phyloP scores from a whole-genome alignment of 1,140 invertebrate species.

The Ceratoteleas bidentatus region DNA sequence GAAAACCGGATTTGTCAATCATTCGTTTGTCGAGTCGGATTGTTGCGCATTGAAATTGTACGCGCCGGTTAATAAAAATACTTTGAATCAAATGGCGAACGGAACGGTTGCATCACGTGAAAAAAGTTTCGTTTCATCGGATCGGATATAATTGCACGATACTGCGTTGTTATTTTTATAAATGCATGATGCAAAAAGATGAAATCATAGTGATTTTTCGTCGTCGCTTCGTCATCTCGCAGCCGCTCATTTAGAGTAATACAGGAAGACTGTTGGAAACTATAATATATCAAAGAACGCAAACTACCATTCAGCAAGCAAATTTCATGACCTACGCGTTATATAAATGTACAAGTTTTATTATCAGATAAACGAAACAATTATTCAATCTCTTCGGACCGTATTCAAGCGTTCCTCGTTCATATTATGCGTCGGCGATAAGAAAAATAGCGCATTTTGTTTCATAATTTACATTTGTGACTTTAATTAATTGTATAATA shows the following conservation, averaged over 20 bases:
- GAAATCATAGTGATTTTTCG: constrained; percentile 64
- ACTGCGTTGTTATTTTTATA: constrained; percentile 61
- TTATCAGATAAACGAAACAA: constrained; percentile 61
- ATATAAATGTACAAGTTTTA: constrained; percentile 63
- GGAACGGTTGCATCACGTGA: constrained; percentile 53
- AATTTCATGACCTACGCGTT: constrained; percentile 59
- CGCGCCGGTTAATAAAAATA: constrained; percentile 49
- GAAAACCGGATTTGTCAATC: constrained; percentile 59
- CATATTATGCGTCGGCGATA: constrained; percentile 53
- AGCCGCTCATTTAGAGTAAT: constrained; percentile 57
- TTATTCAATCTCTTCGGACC: constrained; percentile 55
- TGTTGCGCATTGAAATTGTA: constrained; percentile 58
- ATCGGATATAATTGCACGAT: constrained; percentile 46
- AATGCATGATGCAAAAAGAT: constrained; percentile 53
- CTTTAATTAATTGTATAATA: constrained; percentile 58
- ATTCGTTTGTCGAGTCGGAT: constrained; percentile 46
- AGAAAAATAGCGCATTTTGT: constrained; percentile 52
- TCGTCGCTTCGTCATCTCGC: constrained; percentile 57
- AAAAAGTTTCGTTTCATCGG: constrained; percentile 52
- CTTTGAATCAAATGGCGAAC: constrained; percentile 54
- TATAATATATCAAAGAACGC: constrained; percentile 62
- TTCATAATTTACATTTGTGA: constrained; percentile 54
- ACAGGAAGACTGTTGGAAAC: constrained; percentile 63
- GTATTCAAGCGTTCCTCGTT: constrained; percentile 43
- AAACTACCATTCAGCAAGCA: constrained; percentile 59